Evolutionary conservation across 2,888 invertebrate genomes (phyloP), one percentile per base, ranked within the genome.

Genomic region (Eledona agricola): DNA sequence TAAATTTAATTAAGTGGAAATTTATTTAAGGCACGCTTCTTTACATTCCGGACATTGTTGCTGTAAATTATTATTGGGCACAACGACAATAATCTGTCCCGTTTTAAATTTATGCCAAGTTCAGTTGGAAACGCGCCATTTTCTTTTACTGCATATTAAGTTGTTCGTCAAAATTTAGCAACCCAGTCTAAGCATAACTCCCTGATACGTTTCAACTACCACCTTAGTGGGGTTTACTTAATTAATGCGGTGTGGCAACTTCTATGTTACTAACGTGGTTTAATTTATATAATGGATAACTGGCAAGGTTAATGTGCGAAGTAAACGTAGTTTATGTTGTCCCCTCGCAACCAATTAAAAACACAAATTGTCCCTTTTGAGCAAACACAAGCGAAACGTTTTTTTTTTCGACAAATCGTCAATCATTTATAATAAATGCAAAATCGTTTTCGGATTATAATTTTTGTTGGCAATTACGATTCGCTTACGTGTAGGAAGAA

Each of bases 161-260:
- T 40, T 32, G 23, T 47, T 53, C 16, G 29, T 42, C 29, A 53
- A 53, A 47, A 53, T 53, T 47, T 42, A 42, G 47, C 53, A 46
- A 46, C 46, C 46, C 53, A 53, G 49, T 53, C 53, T 53, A 47
- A 47, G 53, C 47, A 53, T 47, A 53, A 53, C 49, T 53, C 47
- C 42, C 42, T 53, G 53, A 55, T 63, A 60, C 63, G 59, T 61
- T 61, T 61, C 58, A 61, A 56, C 59, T 57, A 57, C 60, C 55
- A 63, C 60, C 61, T 62, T 56, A 47, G 61, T 58, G n/a, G 63
- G 60, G 55, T 60, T 59, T 38, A 58, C 57, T 63, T 63, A 63
- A 63, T 63, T 63, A 62, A 63, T 63, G 63, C 63, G 61, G 55
- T 59, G 58, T 59, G 62, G 60, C 57, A 55, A 63, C 62, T 62